phyloP scores from a whole-genome alignment of 2,113 vertebrate species.

The Phrynocephalus versicolor region DNA sequence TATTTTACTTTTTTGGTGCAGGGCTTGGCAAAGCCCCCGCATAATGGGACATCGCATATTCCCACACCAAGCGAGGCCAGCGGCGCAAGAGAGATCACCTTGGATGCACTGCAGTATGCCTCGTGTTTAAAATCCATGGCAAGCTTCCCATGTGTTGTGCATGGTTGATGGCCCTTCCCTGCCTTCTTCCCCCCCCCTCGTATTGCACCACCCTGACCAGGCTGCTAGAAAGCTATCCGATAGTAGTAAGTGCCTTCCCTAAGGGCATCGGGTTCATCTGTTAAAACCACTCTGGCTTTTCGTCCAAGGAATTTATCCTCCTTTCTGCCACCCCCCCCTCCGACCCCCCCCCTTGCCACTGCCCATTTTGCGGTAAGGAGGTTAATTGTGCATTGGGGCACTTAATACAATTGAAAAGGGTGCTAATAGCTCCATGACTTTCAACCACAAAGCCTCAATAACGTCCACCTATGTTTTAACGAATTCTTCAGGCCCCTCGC shows the following conservation, averaged over 20 bases:
- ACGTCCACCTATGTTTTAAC: not conserved
- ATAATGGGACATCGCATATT: not conserved
- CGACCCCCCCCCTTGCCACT: not conserved
- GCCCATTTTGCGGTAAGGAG: not conserved
- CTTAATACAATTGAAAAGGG: not conserved
- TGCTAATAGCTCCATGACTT: not conserved
- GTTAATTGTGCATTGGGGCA: too few relatives aligned
- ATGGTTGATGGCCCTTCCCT: not conserved
- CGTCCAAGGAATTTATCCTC: too few relatives aligned
- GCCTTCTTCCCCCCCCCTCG: too few relatives aligned
- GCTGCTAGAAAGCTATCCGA: not conserved
- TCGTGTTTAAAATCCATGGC: not conserved
- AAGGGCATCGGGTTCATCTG: not conserved
- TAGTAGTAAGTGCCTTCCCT: not conserved
- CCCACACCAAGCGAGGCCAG: not conserved
- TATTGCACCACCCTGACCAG: not conserved
- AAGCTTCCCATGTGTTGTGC: not conserved
- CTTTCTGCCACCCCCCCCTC: not conserved
- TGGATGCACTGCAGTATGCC: not conserved
- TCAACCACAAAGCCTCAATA: not conserved
- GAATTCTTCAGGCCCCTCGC: not conserved
- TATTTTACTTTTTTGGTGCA: not conserved
- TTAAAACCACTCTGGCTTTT: not conserved
- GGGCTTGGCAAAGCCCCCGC: not conserved
- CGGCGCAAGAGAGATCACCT: not conserved